Evolutionary conservation across 2,888 invertebrate species (phyloP), one percentile per base, ranked within the genome.

Genomic region (Eustalomyia histrio): DNA sequence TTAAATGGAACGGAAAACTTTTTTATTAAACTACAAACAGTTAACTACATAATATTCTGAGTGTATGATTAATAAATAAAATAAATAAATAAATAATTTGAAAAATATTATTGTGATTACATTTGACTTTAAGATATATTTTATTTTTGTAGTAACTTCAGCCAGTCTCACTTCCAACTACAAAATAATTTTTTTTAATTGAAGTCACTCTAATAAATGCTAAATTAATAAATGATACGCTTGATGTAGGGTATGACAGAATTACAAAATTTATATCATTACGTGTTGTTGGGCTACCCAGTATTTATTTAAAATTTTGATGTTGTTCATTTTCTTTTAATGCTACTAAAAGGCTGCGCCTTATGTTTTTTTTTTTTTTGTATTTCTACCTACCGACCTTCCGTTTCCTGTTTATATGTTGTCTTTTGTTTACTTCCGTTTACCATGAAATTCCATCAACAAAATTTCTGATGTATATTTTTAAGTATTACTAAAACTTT

Each of bases 341-440:
- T 9, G 24, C 10, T 17, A 21, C 43, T 35, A n/a, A 58, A 65
- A 58, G 73, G 29, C 47, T 57, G 17, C 33, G 63, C 72, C 73
- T 57, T 43, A 55, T 29, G 24, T 50, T 24, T 53, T 61, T 55
- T 24, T 47, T 50, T 24, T 53, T 61, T 55, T 24, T 47, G 12
- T 4, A 21, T 21, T n/a, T n/a, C 16, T 35, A 16, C 47, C 60
- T 58, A 21, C 29, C 24, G 12, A 43, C 24, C 71, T 64, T 76
- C 69, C 76, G 58, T 69, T 76, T 69, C 64, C 76, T 57, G 68
- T 69, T 64, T 35, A 68, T 68, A 35, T 63, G 55, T 35, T 50
- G 8, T n/a, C 58, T 35, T 65, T 33, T 64, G 52, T 39, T 35
- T 8, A 29, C 53, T 55, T 68, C 43, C 43, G 53, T 8, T 12